Conservation (phyloP, 2,888 invertebrate genomes). For the Trichopoda pennipes region DNA sequence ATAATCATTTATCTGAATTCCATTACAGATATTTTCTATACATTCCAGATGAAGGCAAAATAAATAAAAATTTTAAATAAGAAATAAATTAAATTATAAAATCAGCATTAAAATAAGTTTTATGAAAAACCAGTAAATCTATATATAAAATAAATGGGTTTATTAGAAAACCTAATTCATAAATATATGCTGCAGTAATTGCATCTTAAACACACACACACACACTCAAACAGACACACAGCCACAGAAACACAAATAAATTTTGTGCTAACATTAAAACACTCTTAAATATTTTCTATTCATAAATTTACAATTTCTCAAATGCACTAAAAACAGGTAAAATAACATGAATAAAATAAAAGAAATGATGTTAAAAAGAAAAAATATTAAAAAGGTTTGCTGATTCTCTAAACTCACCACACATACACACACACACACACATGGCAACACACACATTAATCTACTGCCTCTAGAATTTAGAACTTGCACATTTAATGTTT, state of each 20-base stretch:
- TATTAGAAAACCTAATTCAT: slow-evolving; percentile 60
- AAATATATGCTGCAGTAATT: slow-evolving; percentile 47
- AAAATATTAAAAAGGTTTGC: slow-evolving; percentile 35
- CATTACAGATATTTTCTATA: slow-evolving; percentile 16
- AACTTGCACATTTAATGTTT: background rate
- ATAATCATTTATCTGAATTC: slow-evolving; percentile 49
- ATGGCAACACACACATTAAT: too few relatives aligned
- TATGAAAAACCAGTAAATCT: background rate
- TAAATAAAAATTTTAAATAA: slow-evolving; percentile 1
- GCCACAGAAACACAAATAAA: background rate
- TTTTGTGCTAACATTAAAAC: background rate
- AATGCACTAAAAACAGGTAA: slow-evolving; percentile 41
- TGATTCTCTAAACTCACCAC: slow-evolving; percentile 11
- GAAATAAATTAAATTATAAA: background rate
- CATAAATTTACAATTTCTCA: slow-evolving; percentile 42
- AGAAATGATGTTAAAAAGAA: slow-evolving; percentile 8
- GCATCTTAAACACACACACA: background rate
- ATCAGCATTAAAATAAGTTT: slow-evolving; percentile 1
- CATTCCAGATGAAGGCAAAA: background rate
- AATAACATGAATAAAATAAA: background rate
- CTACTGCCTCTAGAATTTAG: background rate
- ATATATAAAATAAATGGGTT: background rate
- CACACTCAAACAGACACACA: background rate
- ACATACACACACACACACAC: background rate
- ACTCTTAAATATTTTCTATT: background rate